phyloP scores from a whole-genome alignment of 2,113 vertebrate species.

The Cepphus grylle region DNA sequence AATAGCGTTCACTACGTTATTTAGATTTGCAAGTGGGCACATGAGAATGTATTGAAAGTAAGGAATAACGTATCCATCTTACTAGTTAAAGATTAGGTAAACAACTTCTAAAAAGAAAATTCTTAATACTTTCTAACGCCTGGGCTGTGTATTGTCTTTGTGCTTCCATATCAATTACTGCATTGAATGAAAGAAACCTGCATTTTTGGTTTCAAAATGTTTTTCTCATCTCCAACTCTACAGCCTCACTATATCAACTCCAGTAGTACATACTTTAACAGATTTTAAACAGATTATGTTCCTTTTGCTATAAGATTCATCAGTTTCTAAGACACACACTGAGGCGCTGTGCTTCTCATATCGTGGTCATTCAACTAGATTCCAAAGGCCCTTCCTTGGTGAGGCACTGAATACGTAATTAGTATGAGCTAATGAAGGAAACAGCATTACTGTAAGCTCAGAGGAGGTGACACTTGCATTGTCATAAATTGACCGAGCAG shows the following conservation, averaged over 20 bases:
- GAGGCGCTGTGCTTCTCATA: background rate
- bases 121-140: background rate
- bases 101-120: background rate
- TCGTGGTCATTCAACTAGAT: background rate
- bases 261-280: background rate
- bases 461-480: background rate
- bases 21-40: background rate
- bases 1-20: background rate
- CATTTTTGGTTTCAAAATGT: background rate
- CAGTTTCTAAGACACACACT: background rate
- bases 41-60: background rate
- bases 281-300: background rate
- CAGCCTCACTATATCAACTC: background rate
- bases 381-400: background rate
- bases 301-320: background rate
- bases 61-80: background rate
- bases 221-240: background rate
- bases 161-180: background rate
- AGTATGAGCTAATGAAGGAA: background rate
- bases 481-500: background rate
- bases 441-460: background rate
- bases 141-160: background rate
- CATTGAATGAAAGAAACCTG: background rate
- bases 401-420: background rate
- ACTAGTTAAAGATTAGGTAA: background rate